Conservation (phyloP, 1,140 invertebrate species). For the Episyrphus balteatus region DNA sequence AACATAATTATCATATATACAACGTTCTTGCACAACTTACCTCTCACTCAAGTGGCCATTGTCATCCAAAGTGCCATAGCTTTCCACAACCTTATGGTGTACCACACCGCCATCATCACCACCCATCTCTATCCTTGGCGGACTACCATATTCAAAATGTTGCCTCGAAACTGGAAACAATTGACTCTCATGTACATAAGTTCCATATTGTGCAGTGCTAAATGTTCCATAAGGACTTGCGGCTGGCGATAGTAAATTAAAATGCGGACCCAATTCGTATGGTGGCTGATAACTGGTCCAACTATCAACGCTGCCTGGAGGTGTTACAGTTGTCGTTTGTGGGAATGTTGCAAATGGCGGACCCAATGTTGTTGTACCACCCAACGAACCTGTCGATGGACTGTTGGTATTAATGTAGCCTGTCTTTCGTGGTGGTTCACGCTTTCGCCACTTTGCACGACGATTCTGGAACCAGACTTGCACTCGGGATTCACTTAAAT, state of each 20-base stretch:
- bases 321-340: slow-evolving; percentile 46
- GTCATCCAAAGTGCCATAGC: slow-evolving; percentile 6
- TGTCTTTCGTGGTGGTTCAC: slow-evolving; percentile 91
- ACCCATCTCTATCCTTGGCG: slow-evolving; percentile 27
- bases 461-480: slow-evolving; percentile 80
- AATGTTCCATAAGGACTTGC: slow-evolving; percentile 48
- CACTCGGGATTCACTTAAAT: slow-evolving; percentile 84
- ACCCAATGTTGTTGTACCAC: slow-evolving; percentile 48
- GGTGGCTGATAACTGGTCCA: slow-evolving; percentile 64
- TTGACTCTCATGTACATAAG: slow-evolving; percentile 34
- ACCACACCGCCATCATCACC: slow-evolving; percentile 6
- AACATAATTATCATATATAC: slow-evolving; percentile 2
- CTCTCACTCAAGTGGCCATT: slow-evolving; percentile 2
- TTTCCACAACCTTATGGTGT: slow-evolving; percentile 13
- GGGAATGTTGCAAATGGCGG: slow-evolving; percentile 51
- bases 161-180: slow-evolving; percentile 27
- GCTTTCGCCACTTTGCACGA: slow-evolving; percentile 94
- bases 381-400: slow-evolving; percentile 43
- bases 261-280: slow-evolving; percentile 60
- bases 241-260: slow-evolving; percentile 57
- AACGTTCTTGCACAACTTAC: neutral
- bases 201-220: slow-evolving; percentile 29
- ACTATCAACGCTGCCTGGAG: slow-evolving; percentile 53
- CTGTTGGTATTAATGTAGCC: slow-evolving; percentile 58
- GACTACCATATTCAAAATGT: slow-evolving; percentile 35